Conservation (phyloP, 2,113 vertebrate genomes). For the Daubentonia madagascariensis region DNA sequence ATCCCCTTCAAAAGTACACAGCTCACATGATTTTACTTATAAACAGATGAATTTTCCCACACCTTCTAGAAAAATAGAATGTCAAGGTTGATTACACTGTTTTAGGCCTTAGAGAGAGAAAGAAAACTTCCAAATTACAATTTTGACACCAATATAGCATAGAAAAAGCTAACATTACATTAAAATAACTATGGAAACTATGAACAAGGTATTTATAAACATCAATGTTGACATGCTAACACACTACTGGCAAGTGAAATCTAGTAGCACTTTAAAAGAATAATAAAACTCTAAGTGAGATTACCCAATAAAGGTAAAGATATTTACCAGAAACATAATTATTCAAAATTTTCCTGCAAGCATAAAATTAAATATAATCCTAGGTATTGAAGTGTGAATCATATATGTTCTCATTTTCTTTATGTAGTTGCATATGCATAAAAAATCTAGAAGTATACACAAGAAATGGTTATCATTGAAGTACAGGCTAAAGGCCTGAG, state of each 20-base stretch:
- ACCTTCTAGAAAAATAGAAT: background rate
- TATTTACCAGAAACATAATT: background rate
- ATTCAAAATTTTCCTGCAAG: background rate
- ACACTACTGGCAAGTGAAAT: background rate
- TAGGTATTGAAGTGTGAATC: background rate
- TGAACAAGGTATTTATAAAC: background rate
- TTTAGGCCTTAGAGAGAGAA: background rate
- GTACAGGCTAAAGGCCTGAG: background rate
- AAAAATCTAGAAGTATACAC: background rate
- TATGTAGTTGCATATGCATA: background rate
- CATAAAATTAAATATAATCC: background rate
- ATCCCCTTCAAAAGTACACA: background rate
- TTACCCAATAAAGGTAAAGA: background rate
- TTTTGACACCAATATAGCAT: background rate
- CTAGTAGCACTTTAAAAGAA: background rate
- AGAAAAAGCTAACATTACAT: background rate
- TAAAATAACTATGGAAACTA: background rate
- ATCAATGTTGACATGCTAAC: background rate
- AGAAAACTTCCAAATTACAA: background rate
- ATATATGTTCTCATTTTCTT: background rate
- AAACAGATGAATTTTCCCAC: background rate
- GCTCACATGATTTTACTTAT: background rate
- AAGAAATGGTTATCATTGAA: background rate
- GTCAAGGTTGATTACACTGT: background rate
- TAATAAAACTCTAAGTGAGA: background rate